Conservation (phyloP, 2,113 vertebrate genomes). For the Cacatua alba region DNA sequence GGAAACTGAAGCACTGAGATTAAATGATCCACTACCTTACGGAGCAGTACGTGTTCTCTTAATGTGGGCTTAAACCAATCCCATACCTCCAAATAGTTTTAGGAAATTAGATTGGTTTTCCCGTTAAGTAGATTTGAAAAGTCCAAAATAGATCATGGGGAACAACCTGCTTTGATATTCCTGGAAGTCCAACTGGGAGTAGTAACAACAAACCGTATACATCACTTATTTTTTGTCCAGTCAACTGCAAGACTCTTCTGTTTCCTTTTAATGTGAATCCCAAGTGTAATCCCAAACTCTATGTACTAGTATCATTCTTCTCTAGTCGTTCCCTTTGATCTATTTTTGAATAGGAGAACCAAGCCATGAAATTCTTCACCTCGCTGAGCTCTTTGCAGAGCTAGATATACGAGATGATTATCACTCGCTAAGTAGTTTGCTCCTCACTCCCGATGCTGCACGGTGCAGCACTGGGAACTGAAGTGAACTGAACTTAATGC, state of each 20-base stretch:
- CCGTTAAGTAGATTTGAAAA: neutral
- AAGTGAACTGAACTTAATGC: neutral
- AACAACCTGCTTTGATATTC: neutral
- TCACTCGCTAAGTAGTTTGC: neutral
- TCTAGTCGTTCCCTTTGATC: neutral
- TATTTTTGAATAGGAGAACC: neutral
- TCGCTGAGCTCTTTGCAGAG: neutral
- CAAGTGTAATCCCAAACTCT: neutral
- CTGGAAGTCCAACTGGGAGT: neutral
- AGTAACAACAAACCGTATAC: neutral
- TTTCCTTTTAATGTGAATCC: neutral
- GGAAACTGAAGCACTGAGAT: neutral
- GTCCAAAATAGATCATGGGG: neutral
- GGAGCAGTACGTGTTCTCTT: neutral
- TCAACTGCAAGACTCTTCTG: neutral
- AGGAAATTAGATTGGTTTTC: neutral
- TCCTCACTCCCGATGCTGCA: neutral
- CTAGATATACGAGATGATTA: neutral
- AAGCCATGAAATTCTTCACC: neutral
- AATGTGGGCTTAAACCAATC: neutral
- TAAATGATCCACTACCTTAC: neutral
- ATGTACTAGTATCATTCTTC: neutral
- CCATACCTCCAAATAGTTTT: neutral
- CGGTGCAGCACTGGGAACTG: neutral
- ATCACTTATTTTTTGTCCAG: neutral